phyloP scores from a whole-genome alignment of 2,113 vertebrate species.

The Thryonomys swinderianus region DNA sequence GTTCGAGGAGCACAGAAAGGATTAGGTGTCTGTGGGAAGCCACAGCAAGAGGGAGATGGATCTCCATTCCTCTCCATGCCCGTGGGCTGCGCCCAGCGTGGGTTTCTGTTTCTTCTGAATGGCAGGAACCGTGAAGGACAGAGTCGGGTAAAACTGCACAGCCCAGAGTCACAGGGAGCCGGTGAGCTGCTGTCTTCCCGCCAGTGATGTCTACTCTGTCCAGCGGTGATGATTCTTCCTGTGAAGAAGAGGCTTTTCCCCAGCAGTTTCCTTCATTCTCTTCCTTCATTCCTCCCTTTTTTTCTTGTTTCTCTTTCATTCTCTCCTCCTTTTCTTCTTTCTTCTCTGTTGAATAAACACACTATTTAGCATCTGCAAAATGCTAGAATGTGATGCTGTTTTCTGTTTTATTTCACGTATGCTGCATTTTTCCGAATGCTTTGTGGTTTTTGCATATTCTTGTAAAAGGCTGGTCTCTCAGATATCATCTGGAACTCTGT shows the following conservation, averaged over 20 bases:
- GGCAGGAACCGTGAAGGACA: background rate
- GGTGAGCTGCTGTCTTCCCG: background rate
- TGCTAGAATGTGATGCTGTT: background rate
- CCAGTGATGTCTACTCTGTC: background rate
- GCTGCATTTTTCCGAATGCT: background rate
- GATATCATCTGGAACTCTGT: background rate
- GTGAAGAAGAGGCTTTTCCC: background rate
- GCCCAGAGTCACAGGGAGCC: background rate
- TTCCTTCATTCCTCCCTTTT: background rate
- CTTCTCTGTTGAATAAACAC: background rate
- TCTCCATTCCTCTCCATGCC: background rate
- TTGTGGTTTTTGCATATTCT: background rate
- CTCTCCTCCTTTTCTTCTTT: background rate
- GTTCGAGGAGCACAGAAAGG: background rate
- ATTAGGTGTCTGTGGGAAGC: background rate
- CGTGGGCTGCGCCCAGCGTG: accelerated
- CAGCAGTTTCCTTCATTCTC: background rate
- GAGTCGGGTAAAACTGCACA: background rate
- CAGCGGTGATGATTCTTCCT: background rate
- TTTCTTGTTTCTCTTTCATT: background rate
- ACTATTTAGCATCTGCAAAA: background rate
- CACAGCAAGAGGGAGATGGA: background rate
- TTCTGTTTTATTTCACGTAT: background rate
- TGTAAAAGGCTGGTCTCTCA: background rate
- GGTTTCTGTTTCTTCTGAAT: background rate